Evolutionary conservation across 1,140 invertebrate species (phyloP), one percentile per base, ranked within the genome.

Genomic region (Aricia agestis): DNA sequence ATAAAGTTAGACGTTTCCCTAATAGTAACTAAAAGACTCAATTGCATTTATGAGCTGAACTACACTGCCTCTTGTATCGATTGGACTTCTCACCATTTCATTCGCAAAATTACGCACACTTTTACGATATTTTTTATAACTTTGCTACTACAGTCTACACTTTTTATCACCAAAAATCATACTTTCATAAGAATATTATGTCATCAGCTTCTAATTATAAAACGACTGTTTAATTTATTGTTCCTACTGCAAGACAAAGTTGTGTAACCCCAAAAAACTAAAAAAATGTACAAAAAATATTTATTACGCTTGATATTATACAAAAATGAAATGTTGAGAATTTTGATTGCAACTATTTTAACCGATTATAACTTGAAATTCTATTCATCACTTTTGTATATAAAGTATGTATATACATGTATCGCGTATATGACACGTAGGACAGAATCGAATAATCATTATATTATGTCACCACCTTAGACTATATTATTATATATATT

Each of bases 401-500:
- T 86, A 83, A 82, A 68, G 79, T 77, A 76, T 90, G 85, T 90
- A 90, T 80, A 90, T 90, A 90, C 68, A 78, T 80, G 81, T 86
- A 82, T 78, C 76, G 71, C 78, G 76, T 74, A 71, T 70, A 72
- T 72, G 70, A 72, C 67, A 74, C 77, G 80, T 77, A 66, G 32
- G 42, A 68, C 67, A 72, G 19, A 32, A 71, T 17, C 66, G 67
- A 73, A 70, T 59, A 67, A 79, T 81, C 76, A 75, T 83, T 72
- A 76, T 25, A 25, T 25, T 85, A 71, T 76, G 79, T 82, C 84
- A 82, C 83, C 80, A 77, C 74, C 73, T 82, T 91, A 91, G 83
- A 88, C 83, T 88, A 63, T 63, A 63, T 63, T 25, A 25, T 59
- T 59, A 59, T 89, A 87, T 89, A 89, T 91, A 91, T 91, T 91